These are phyloP conservation scores for Carcina quercana DNA, from an alignment of 2,888 invertebrate species.

Conservation along the genomic window DNA sequence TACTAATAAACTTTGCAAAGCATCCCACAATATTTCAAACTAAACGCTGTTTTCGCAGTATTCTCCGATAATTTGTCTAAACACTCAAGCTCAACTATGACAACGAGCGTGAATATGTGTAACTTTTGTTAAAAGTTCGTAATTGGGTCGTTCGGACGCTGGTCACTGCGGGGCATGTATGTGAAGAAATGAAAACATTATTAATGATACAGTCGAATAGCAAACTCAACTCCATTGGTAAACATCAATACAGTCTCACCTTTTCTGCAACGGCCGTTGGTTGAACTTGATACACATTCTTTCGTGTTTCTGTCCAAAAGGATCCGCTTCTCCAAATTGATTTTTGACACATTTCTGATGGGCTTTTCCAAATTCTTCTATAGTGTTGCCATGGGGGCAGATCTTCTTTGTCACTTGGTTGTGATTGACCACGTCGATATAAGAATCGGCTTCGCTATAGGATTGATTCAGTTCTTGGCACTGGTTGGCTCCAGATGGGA, in stretches of 20 bases:
- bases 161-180: no score
- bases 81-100: no score
- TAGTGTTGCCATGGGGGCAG: constrained; percentile 62
- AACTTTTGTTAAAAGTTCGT: no score
- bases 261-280: constrained; percentile 62
- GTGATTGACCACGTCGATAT: constrained; percentile 60
- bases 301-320: constrained; percentile 60
- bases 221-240: no score
- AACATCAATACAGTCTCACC: constrained; percentile 36
- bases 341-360: constrained; percentile 67
- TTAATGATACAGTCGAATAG: no score
- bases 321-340: constrained; percentile 46
- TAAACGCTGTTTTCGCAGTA: no score
- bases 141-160: no score
- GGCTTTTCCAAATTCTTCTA: constrained; percentile 67
- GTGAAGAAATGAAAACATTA: no score
- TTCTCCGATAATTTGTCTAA: no score
- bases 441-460: constrained; percentile 64
- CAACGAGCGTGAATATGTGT: no score
- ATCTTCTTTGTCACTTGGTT: constrained; percentile 50
- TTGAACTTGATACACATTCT: constrained; percentile 69
- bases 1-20: no score
- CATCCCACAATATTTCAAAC: no score
- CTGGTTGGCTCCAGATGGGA: constrained; percentile 64
- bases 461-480: constrained; percentile 66